Percentiles rank a stretch among this genome's conserved stretches.
Conservation (phyloP, 2,113 vertebrate genomes). For the Corydoras maculifer region DNA sequence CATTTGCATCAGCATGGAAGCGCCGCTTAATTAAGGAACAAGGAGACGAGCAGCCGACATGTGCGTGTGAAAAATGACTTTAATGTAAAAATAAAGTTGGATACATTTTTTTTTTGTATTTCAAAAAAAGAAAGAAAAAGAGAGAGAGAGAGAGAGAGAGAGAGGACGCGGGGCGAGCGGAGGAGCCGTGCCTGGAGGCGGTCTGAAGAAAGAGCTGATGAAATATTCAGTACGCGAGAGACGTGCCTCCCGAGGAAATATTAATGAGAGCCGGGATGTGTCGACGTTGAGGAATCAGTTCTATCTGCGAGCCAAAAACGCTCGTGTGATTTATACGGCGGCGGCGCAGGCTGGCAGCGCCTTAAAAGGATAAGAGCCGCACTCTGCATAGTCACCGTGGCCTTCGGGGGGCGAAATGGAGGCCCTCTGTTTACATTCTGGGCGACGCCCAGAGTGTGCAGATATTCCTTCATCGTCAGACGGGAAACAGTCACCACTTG, state of each 20-base stretch:
- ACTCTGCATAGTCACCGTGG: conserved; percentile 17
- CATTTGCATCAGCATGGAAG: too few species aligned
- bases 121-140: background rate
- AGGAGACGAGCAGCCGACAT: conserved; percentile 22
- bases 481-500: too few species aligned
- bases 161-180: background rate
- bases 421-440: background rate
- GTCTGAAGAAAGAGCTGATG: conserved; percentile 39
- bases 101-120: conserved; percentile 28
- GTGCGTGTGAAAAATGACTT: conserved; percentile 55
- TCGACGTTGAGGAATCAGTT: conserved; percentile 42
- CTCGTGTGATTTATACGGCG: conserved; percentile 41
- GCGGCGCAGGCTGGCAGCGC: conserved; percentile 16
- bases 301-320: conserved; percentile 35
- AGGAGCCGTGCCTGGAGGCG: conserved; percentile 34
- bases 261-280: conserved; percentile 47
- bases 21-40: background rate
- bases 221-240: conserved; percentile 52
- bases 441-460: too few species aligned
- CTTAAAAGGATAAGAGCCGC: conserved; percentile 24
- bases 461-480: too few species aligned
- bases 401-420: background rate
- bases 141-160: background rate
- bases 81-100: conserved; percentile 51
- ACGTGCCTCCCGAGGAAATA: conserved; percentile 43